Percentiles rank a stretch among this genome's conserved stretches.
Conservation (phyloP, 2,888 invertebrate species). For the Arge pagana region DNA sequence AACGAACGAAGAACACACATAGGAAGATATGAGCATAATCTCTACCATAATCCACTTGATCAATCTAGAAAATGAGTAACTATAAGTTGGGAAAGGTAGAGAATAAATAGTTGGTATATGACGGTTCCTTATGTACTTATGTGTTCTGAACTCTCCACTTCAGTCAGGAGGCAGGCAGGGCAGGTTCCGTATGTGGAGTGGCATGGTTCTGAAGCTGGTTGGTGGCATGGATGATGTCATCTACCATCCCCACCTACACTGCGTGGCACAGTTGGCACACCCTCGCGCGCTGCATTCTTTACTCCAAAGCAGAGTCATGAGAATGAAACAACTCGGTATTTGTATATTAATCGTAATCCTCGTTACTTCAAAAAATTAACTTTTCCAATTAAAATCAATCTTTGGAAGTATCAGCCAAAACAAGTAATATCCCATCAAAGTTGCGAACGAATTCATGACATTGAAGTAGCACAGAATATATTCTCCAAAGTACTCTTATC, state of each 20-base stretch:
- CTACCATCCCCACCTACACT: constrained; percentile 57
- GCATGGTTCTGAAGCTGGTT: constrained; percentile 57
- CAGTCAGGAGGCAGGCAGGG: constrained; percentile 59
- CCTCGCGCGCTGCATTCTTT: constrained; percentile 59
- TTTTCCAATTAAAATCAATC: constrained; percentile 9
- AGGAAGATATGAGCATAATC: constrained; percentile 41
- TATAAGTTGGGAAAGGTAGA: constrained; percentile 45
- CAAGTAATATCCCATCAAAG: constrained; percentile 4
- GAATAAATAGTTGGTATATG: constrained; percentile 49
- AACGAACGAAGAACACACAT: constrained; percentile 48
- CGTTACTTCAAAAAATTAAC: constrained; percentile 52
- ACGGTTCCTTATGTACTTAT: constrained; percentile 57
- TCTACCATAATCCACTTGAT: constrained; percentile 31
- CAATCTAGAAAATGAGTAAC: constrained; percentile 35
- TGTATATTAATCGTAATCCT: constrained; percentile 59
- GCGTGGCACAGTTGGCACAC: constrained; percentile 58
- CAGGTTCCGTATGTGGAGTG: constrained; percentile 58
- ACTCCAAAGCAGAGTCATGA: constrained; percentile 59
- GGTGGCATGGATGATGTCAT: constrained; percentile 58
- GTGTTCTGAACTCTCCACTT: constrained; percentile 59
- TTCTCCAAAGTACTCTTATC: neutral
- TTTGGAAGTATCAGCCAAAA: constrained; percentile 11
- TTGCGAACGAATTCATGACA: neutral
- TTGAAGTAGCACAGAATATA: constrained; percentile 12
- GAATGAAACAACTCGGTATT: constrained; percentile 59